These are phyloP conservation scores for Nixonia krombeini DNA, from an alignment of 1,140 invertebrate genomes.

Conservation along the genomic window DNA sequence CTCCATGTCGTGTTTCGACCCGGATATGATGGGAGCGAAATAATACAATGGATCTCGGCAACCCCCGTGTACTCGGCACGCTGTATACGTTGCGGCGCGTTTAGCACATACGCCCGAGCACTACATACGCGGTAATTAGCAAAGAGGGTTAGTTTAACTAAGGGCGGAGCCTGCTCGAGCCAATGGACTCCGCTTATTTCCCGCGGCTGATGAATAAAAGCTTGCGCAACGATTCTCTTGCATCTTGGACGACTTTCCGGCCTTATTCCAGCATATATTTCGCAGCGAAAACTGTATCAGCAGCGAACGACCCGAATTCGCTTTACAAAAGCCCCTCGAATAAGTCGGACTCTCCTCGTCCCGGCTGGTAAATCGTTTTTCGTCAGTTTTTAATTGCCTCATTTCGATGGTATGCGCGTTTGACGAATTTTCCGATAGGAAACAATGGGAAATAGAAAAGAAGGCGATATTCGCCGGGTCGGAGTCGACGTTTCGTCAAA, in stretches of 20 bases:
- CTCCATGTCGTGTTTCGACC: slow-evolving; percentile 54
- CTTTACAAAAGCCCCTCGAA: too few species aligned
- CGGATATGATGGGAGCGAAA: slow-evolving; percentile 55
- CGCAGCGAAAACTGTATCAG: too few species aligned
- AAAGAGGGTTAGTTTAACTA: slow-evolving; percentile 65
- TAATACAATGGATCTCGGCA: slow-evolving; percentile 54
- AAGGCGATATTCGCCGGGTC: too few species aligned
- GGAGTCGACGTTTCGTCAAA: too few species aligned
- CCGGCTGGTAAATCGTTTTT: background rate
- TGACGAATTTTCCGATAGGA: too few species aligned
- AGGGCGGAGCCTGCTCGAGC: slow-evolving; percentile 60
- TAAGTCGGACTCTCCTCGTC: too few species aligned
- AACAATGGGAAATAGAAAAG: too few species aligned
- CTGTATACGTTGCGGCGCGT: slow-evolving; percentile 25
- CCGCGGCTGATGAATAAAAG: slow-evolving; percentile 12
- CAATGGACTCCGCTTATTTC: slow-evolving; percentile 52
- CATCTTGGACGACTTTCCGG: background rate
- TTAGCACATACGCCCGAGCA: slow-evolving; percentile 36
- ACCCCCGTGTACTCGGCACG: slow-evolving; percentile 42
- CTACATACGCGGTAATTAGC: slow-evolving; percentile 61
- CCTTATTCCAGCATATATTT: background rate
- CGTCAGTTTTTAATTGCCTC: too few species aligned
- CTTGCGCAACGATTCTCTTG: background rate
- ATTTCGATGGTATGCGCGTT: too few species aligned
- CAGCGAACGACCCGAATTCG: too few species aligned